Percentiles rank a stretch among this genome's conserved stretches.
Conservation (phyloP, 2,797 vertebrate genomes). For the Sebastes kiyomatsui region DNA sequence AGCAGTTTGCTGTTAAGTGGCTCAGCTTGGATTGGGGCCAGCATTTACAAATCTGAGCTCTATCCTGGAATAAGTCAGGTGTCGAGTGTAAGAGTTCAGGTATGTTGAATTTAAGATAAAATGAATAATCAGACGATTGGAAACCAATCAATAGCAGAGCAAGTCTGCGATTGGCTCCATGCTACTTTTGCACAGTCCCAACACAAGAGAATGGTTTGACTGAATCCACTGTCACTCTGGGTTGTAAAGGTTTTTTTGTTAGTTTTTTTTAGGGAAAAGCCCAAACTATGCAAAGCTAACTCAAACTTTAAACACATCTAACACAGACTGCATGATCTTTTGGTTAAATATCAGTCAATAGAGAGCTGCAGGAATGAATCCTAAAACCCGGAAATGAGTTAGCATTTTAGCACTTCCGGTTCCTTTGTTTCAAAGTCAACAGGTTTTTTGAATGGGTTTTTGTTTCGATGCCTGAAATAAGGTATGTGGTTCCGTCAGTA, state of each 20-base stretch:
- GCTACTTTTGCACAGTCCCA: too few species aligned
- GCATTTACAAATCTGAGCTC: neutral
- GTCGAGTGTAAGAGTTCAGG: neutral
- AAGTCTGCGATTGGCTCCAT: neutral
- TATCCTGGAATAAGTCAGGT: neutral
- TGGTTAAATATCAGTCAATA: neutral
- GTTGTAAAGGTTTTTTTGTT: neutral
- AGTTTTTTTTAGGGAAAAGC: neutral
- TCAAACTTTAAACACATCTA: neutral
- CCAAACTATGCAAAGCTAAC: neutral
- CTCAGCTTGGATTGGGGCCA: neutral
- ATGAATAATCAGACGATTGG: neutral
- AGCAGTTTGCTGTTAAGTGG: neutral
- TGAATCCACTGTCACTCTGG: neutral
- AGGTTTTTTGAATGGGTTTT: too few species aligned
- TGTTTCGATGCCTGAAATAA: too few species aligned
- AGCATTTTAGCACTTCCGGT: too few species aligned
- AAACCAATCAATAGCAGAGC: neutral
- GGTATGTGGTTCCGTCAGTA: rapidly evolving
- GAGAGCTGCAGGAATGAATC: too few species aligned
- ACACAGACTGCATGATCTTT: neutral
- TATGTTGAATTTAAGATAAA: neutral
- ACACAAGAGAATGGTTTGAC: too few species aligned
- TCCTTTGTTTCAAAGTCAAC: rapidly evolving
- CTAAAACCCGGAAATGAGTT: too few species aligned